phyloP scores from a whole-genome alignment of 2,797 vertebrate genomes.

The Cynodonichthys magdalenae region DNA sequence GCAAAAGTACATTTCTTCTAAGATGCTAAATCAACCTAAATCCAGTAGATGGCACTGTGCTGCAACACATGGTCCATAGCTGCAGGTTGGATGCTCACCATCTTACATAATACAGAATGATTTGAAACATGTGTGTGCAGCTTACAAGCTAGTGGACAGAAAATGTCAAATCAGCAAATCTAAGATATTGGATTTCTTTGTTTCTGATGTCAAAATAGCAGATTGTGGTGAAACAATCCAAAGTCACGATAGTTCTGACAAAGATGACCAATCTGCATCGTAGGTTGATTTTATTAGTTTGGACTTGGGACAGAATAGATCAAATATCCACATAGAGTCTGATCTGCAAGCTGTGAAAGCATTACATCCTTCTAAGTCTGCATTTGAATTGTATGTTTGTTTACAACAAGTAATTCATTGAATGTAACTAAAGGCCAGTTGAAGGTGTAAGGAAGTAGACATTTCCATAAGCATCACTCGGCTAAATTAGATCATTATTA shows the following conservation, averaged over 20 bases:
- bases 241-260: too few species aligned
- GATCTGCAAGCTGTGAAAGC: not conserved
- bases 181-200: constrained; percentile 12
- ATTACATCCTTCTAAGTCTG: constrained; percentile 2
- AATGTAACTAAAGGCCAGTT: not conserved
- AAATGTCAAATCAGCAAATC: not conserved
- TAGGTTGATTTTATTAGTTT: constrained; percentile 1
- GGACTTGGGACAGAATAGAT: not conserved
- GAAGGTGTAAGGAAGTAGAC: not conserved
- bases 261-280: constrained; percentile 5
- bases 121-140: constrained; percentile 29
- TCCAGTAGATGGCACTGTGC: constrained; percentile 52
- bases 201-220: constrained; percentile 29
- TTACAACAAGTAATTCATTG: not conserved
- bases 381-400: not conserved
- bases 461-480: not conserved
- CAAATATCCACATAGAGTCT: not conserved
- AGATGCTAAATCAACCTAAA: not conserved
- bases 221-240: not conserved
- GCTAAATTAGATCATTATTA: not conserved
- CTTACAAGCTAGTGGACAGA: constrained; percentile 13
- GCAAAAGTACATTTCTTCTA: too few species aligned
- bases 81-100: not conserved
- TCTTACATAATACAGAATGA: constrained; percentile 17
- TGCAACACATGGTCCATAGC: not conserved